phyloP scores from a whole-genome alignment of 2,888 invertebrate species.

The Melikaiella ostensackeni region DNA sequence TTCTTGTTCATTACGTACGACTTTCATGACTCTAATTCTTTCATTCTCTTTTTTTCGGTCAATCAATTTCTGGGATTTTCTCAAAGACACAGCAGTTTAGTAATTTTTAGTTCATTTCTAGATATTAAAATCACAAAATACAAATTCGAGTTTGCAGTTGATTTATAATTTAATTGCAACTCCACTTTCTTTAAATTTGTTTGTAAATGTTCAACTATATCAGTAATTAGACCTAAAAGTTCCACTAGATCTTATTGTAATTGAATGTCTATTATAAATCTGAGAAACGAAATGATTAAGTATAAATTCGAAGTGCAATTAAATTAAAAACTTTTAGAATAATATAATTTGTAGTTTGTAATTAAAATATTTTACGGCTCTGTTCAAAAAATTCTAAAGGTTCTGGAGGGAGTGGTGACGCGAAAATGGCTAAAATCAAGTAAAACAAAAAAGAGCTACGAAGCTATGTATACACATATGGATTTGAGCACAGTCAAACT shows the following conservation, averaged over 20 bases:
- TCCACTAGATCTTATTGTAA: no score
- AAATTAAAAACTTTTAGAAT: neutral
- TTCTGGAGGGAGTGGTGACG: neutral
- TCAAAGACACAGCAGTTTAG: conserved; percentile 7
- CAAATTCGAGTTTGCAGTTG: neutral
- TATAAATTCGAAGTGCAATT: neutral
- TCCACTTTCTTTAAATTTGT: no score
- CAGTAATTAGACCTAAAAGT: no score
- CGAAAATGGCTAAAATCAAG: neutral
- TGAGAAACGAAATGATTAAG: no score
- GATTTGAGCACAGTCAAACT: conserved; percentile 47
- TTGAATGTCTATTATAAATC: no score
- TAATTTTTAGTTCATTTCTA: neutral
- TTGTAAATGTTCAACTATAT: no score
- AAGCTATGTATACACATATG: conserved; percentile 28
- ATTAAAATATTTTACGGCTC: neutral
- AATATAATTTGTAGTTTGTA: neutral
- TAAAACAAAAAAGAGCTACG: conserved; percentile 36
- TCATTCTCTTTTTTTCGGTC: conserved; percentile 42
- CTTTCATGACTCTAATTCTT: conserved; percentile 52
- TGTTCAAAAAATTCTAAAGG: neutral
- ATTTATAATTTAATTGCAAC: no score
- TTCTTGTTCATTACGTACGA: conserved; percentile 43
- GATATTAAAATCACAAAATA: neutral
- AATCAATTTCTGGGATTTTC: conserved; percentile 4